Evolutionary conservation across 2,888 invertebrate genomes (phyloP), one percentile per base, ranked within the genome.

Genomic region (Protophormia terraenovae): DNA sequence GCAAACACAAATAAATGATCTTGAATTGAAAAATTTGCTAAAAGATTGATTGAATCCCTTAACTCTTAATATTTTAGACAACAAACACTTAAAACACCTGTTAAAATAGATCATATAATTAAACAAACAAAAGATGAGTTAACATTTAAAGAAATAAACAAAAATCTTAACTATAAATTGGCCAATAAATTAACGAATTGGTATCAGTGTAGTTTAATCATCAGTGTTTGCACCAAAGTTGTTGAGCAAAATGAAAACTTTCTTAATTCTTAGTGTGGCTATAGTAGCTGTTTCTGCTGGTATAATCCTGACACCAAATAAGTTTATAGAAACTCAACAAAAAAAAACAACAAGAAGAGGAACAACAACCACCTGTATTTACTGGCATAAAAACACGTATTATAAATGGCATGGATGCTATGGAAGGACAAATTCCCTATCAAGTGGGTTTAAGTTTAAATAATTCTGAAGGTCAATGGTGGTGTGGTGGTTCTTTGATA

Each of bases 401-500:
- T 53, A 89, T 89, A 86, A 89, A 91, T 62, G 91, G 91, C 14
- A 66, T 69, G 64, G 72, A 85, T 3, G 90, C 91, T 32, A 0
- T 4, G 0, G 86, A 12, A 0, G 89, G 89, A 4, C 88, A 90
- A 76, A 89, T 91, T 76, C 89, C 90, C 66, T 90, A 91, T 80
- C 90, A 90, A 87, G 88, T 90, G 22, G 91, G 89, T 58, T 88
- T 91, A 2, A 88, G 87, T 78, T 89, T 91, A 47, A 45, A 38
- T 29, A 87, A 87, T 77, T 27, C 79, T 50, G 60, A 60, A 50
- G 87, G 88, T 29, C 58, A 88, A 82, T 89, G 89, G 87, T 90
- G 88, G 88, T 91, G 91, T 75, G 91, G 91, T 80, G 91, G 90
- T 60, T 89, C 91, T 50, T 47, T 91, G 55, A 90, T 91, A 72